These are phyloP conservation scores for Leptinotarsa lineolata DNA, from an alignment of 1,140 invertebrate genomes.

Conservation along the genomic window DNA sequence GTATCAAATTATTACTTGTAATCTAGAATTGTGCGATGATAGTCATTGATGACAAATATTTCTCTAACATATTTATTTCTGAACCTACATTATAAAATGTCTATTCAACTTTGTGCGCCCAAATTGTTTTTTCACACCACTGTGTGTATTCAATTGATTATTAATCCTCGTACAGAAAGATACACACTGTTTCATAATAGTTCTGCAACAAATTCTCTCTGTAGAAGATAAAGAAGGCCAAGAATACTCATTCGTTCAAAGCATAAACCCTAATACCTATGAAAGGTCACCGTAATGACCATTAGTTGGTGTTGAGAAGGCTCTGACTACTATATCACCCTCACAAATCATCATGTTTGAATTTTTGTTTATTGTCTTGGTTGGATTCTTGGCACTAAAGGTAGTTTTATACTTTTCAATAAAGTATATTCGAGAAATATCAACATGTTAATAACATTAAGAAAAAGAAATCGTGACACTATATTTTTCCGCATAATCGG, in stretches of 20 bases:
- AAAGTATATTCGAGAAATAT: background rate
- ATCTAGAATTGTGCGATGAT: no score
- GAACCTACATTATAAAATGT: no score
- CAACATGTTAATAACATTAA: no score
- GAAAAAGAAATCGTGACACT: no score
- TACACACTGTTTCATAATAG: background rate
- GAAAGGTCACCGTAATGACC: conserved; percentile 3
- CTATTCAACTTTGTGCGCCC: no score
- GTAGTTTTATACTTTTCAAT: conserved; percentile 29
- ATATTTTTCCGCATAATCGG: no score
- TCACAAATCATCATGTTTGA: conserved; percentile 37
- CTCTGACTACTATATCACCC: background rate
- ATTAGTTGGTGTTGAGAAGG: conserved; percentile 9
- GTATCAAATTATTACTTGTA: no score
- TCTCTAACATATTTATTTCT: no score
- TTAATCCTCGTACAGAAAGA: no score
- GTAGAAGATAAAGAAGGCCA: conserved; percentile 16
- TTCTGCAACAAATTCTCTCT: background rate
- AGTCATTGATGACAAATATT: no score
- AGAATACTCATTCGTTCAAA: background rate
- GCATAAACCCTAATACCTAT: background rate
- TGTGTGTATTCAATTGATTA: no score
- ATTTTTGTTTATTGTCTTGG: conserved; percentile 31
- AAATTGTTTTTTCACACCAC: no score
- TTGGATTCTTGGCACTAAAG: conserved; percentile 42